Evolutionary conservation across 37 sponge, comb jelly and placozoan genomes (phyloP), one percentile per base, ranked within the genome.

Genomic region (Eunapius fragilis): DNA sequence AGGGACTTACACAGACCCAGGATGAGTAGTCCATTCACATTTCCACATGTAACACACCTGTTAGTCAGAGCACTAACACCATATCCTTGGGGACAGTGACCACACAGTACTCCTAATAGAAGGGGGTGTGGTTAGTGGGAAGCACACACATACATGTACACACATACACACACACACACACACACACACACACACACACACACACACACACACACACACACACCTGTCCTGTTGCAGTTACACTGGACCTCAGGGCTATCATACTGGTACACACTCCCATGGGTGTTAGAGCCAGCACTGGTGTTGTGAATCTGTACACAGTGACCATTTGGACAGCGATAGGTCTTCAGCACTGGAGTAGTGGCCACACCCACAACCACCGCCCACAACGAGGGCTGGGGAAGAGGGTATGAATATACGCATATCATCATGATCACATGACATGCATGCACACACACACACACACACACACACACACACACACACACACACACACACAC

Each of bases 81-180:
- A 31, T 28, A 32, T 10, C 90, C 84, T 2, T 89, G 84, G 6
- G 26, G 35, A 41, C 93, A 93, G 12, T 82, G 47, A 13, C 93
- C 93, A 93, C 93, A 93, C 38, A 93, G 80, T 5, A 87, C 75
- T 71, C 93, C 93, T 93, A n/a, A 76, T n/a, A 41, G 41, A 47
- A 28, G 34, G 25, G 14, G 73, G 12, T 23, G 80, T 58, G 58
- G 80, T 14, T n/a, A 17, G 68, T n/a, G 23, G 50, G 27, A 58
- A 58, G n/a, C 17, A 13, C 58, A 58, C 58, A 13, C 7, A 58
- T 17, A 17, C 58, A 58, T 17, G 41, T 17, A 58, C 58, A 58
- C 58, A 58, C 17, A 58, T 17, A 58, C 58, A 17, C 58, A 58
- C 58, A 58, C 3, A 58, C 7, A 58, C 58, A 58, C 58, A 58